These are phyloP conservation scores for Bradysia coprophila DNA, from an alignment of 1,140 invertebrate species.

Conservation along the genomic window DNA sequence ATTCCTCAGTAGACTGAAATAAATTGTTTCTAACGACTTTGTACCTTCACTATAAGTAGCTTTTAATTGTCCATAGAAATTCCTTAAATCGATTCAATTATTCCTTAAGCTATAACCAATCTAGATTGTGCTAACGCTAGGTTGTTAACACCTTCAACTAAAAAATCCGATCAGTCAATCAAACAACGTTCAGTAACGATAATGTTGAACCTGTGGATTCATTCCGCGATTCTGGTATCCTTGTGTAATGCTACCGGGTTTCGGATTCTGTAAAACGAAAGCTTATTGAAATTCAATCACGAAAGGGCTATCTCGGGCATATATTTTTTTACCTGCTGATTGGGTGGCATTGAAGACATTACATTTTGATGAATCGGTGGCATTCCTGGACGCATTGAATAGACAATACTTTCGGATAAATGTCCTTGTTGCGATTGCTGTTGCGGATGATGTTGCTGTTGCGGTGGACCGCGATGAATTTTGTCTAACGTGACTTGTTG, in stretches of 20 bases:
- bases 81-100: too few relatives aligned
- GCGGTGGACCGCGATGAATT: slow-evolving; percentile 15
- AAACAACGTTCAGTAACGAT: too few relatives aligned
- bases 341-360: background rate
- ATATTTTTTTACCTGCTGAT: background rate
- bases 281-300: background rate
- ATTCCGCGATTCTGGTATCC: slow-evolving; percentile 13
- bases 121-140: too few relatives aligned
- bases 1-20: too few relatives aligned
- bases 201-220: too few relatives aligned
- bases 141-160: too few relatives aligned
- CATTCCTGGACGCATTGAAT: slow-evolving; percentile 10
- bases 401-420: background rate
- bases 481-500: slow-evolving; percentile 13
- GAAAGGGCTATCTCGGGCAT: background rate
- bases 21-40: too few relatives aligned
- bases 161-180: too few relatives aligned
- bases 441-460: slow-evolving; percentile 22
- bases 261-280: slow-evolving; percentile 12
- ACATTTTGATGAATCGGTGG: slow-evolving; percentile 8
- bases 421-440: background rate
- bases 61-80: too few relatives aligned
- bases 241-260: slow-evolving; percentile 19
- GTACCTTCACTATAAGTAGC: too few relatives aligned
- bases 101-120: too few relatives aligned